Conservation (phyloP, 2,113 vertebrate species). For the Chionomys nivalis region DNA sequence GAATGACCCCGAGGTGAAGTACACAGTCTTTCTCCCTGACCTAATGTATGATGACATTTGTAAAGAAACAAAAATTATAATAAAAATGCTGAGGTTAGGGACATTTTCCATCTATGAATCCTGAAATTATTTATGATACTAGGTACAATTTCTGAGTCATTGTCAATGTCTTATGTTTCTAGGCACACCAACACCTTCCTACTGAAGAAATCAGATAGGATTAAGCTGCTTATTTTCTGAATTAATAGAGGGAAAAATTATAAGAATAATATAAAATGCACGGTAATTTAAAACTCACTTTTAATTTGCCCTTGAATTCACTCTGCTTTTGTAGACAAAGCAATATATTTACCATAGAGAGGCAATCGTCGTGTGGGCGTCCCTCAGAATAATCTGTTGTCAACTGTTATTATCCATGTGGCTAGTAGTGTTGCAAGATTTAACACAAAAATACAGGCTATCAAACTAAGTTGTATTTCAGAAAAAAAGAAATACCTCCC, state of each 20-base stretch:
- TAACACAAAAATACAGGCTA: neutral
- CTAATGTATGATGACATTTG: conserved; percentile 13
- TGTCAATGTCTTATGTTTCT: neutral
- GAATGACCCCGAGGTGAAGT: neutral
- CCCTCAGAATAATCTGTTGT: neutral
- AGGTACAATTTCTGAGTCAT: conserved; percentile 14
- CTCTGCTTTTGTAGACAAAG: neutral
- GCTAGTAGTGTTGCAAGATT: neutral
- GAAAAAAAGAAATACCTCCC: neutral
- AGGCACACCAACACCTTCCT: neutral
- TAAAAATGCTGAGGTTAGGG: neutral
- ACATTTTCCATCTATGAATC: neutral
- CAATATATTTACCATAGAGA: neutral
- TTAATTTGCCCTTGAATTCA: neutral
- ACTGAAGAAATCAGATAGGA: neutral
- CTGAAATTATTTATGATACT: conserved; percentile 7
- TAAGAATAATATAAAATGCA: conserved; percentile 29
- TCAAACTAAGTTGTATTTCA: neutral
- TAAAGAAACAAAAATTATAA: conserved; percentile 14
- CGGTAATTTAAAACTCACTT: conserved; percentile 48
- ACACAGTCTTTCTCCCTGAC: conserved; percentile 58
- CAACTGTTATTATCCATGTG: neutral
- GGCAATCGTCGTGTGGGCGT: neutral
- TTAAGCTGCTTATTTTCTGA: conserved; percentile 50
- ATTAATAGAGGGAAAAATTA: conserved; percentile 29